These are phyloP conservation scores for Pholis gunnellus DNA, from an alignment of 2,113 vertebrate genomes.

Conservation along the genomic window DNA sequence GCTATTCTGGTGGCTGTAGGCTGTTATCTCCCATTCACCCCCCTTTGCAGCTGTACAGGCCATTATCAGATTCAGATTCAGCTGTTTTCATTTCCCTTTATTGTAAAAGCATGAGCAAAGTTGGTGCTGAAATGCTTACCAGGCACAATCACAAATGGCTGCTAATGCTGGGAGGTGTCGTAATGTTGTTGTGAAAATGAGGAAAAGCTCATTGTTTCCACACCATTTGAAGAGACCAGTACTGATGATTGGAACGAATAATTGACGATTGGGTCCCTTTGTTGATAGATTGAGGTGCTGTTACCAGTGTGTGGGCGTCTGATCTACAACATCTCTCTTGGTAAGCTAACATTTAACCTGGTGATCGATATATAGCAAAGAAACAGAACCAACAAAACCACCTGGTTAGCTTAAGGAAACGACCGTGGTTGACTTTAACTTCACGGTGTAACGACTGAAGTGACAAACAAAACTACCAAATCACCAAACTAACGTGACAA, in stretches of 20 bases:
- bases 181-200: constrained; percentile 41
- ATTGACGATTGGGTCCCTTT: constrained; percentile 31
- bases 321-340: background rate
- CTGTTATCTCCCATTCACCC: constrained; percentile 48
- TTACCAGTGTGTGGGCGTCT: background rate
- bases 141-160: constrained; percentile 52
- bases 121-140: constrained; percentile 49
- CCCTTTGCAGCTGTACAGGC: constrained; percentile 42
- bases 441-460: no score
- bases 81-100: constrained; percentile 64
- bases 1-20: constrained; percentile 51
- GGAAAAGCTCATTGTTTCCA: constrained; percentile 59
- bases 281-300: constrained; percentile 2
- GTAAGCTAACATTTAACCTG: constrained; percentile 16
- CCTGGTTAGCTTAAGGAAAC: background rate
- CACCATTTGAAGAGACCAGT: constrained; percentile 53
- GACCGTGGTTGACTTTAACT: no score
- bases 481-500: no score
- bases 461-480: background rate
- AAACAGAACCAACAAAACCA: background rate
- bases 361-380: background rate
- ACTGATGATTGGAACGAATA: constrained; percentile 40
- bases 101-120: constrained; percentile 52
- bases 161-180: constrained; percentile 29
- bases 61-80: constrained; percentile 69